Evolutionary conservation across 2,797 vertebrate genomes (phyloP).

Genomic region (Morus bassanus): DNA sequence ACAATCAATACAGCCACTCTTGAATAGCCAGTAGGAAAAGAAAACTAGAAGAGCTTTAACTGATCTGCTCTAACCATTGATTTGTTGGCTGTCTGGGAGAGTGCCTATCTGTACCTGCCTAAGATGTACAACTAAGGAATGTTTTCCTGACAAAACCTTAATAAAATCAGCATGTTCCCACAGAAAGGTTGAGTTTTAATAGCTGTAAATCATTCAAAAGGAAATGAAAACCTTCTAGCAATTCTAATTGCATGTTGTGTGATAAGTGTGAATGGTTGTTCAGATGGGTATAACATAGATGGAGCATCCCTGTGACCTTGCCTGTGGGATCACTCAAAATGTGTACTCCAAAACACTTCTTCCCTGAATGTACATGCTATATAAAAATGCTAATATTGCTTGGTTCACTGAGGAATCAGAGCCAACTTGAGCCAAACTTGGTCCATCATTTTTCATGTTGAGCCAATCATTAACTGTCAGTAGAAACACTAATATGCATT

Average conservation of each 20-base stretch:
- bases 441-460: neutral
- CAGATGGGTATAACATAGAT: neutral
- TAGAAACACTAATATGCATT: neutral
- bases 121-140: neutral
- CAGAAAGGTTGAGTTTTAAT: neutral
- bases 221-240: neutral
- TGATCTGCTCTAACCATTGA: neutral
- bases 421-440: neutral
- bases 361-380: neutral
- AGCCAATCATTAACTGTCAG: neutral
- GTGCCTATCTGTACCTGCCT: neutral
- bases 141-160: neutral
- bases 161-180: neutral
- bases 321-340: neutral
- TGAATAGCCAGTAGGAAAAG: neutral
- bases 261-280: neutral
- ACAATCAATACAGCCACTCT: neutral
- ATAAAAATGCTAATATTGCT: neutral
- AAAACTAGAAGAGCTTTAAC: neutral
- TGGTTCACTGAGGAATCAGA: neutral
- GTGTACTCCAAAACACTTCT: neutral
- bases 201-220: slow-evolving; percentile 16
- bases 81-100: neutral
- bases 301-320: neutral
- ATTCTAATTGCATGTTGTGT: neutral